Evolutionary conservation across 1,140 invertebrate genomes (phyloP).

Genomic region (Drosophila willistoni): DNA sequence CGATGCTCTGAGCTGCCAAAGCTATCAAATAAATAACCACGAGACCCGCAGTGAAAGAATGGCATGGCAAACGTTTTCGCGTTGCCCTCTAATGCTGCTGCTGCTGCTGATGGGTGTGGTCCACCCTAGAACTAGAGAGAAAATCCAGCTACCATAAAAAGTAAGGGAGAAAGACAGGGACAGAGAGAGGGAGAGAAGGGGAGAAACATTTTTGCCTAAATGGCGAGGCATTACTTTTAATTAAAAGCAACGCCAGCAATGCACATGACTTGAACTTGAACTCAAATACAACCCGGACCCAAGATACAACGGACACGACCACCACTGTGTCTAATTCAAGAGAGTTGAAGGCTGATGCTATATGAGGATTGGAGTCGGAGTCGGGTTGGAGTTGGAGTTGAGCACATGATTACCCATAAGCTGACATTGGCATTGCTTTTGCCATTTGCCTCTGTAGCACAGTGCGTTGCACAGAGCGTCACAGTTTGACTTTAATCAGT

Average conservation of each 20-base stretch:
- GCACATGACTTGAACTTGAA: slow-evolving; percentile 78
- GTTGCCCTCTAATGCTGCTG: slow-evolving; percentile 50
- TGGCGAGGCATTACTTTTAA: slow-evolving; percentile 75
- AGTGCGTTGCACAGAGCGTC: slow-evolving; percentile 65
- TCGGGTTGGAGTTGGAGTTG: slow-evolving; percentile 16
- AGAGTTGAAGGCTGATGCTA: slow-evolving; percentile 13
- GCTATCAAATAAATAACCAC: slow-evolving; percentile 79
- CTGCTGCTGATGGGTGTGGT: slow-evolving; percentile 58
- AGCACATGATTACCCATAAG: slow-evolving; percentile 78
- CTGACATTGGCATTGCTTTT: slow-evolving; percentile 57
- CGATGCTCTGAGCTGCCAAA: slow-evolving; percentile 56
- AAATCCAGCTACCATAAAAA: slow-evolving; percentile 7
- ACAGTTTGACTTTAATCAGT: slow-evolving; percentile 73
- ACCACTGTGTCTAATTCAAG: slow-evolving; percentile 40
- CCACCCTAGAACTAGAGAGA: slow-evolving; percentile 30
- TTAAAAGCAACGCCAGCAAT: slow-evolving; percentile 73
- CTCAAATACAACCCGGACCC: slow-evolving; percentile 44
- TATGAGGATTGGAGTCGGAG: slow-evolving; percentile 12
- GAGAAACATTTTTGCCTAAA: slow-evolving; percentile 69
- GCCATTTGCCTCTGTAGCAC: slow-evolving; percentile 55
- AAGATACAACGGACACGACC: slow-evolving; percentile 32
- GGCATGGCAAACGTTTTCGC: slow-evolving; percentile 35
- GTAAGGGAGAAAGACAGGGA: too few relatives aligned
- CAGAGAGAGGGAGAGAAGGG: slow-evolving; percentile 1
- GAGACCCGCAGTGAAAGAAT: slow-evolving; percentile 74